Evolutionary conservation across 2,113 vertebrate species (phyloP).

Genomic region (Prinia subflava): DNA sequence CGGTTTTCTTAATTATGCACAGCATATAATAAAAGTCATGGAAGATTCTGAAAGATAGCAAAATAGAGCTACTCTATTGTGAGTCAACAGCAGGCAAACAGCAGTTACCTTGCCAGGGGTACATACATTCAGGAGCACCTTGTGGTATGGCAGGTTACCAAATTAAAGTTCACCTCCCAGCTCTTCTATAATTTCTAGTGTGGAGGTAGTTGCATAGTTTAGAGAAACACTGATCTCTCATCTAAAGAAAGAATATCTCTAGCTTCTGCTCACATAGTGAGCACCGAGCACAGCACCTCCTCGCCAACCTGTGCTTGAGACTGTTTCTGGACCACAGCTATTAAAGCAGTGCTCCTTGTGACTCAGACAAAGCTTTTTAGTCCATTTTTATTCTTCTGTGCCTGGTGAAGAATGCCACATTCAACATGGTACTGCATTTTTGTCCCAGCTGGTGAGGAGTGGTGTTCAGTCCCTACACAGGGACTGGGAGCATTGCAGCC

Average conservation of each 20-base stretch:
- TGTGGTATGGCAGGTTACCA: background rate
- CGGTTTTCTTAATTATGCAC: background rate
- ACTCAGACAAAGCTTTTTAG: background rate
- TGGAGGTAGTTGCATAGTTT: background rate
- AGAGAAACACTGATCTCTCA: background rate
- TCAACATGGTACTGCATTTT: background rate
- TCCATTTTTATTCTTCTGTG: background rate
- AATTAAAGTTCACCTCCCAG: background rate
- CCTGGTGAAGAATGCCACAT: background rate
- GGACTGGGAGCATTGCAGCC: background rate
- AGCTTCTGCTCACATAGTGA: background rate
- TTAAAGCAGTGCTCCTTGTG: background rate
- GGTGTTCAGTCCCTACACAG: background rate
- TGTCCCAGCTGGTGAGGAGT: background rate
- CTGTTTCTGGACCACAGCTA: background rate
- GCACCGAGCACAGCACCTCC: background rate
- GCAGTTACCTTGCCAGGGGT: background rate
- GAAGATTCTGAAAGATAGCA: background rate
- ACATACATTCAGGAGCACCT: background rate
- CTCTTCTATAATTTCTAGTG: background rate
- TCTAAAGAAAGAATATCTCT: background rate
- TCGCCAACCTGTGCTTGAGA: background rate
- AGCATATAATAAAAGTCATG: background rate
- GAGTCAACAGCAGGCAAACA: background rate
- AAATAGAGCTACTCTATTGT: background rate